phyloP scores from a whole-genome alignment of 37 sponge, comb jelly and placozoan species.

The Oopsacas minuta region DNA sequence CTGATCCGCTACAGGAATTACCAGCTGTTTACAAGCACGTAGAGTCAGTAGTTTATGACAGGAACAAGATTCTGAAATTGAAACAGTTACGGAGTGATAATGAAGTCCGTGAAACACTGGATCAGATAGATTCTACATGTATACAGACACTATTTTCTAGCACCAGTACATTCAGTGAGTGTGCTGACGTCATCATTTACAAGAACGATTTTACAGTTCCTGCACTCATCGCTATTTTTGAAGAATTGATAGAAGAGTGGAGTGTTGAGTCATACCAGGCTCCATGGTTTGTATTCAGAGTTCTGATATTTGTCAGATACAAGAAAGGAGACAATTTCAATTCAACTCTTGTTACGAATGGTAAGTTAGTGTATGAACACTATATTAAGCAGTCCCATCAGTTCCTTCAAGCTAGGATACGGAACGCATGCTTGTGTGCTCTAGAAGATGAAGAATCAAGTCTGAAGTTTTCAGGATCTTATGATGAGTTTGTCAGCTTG shows the following conservation, averaged over 20 bases:
- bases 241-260: background rate
- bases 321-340: background rate
- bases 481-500: background rate
- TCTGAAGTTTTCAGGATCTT: background rate
- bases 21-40: background rate
- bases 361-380: background rate
- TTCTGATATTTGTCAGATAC: background rate
- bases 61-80: background rate
- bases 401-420: background rate
- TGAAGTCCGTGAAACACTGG: background rate
- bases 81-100: background rate
- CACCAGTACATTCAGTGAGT: background rate
- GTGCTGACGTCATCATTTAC: background rate
- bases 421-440: background rate
- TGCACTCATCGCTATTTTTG: background rate
- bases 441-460: background rate
- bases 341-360: background rate
- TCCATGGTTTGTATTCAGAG: background rate
- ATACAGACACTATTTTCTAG: background rate
- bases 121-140: background rate
- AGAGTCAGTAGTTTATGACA: background rate
- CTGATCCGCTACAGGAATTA: background rate
- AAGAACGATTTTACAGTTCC: background rate
- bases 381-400: background rate
- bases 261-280: background rate